phyloP scores from a whole-genome alignment of 2,797 vertebrate genomes.

The Fistularia tabacaria region DNA sequence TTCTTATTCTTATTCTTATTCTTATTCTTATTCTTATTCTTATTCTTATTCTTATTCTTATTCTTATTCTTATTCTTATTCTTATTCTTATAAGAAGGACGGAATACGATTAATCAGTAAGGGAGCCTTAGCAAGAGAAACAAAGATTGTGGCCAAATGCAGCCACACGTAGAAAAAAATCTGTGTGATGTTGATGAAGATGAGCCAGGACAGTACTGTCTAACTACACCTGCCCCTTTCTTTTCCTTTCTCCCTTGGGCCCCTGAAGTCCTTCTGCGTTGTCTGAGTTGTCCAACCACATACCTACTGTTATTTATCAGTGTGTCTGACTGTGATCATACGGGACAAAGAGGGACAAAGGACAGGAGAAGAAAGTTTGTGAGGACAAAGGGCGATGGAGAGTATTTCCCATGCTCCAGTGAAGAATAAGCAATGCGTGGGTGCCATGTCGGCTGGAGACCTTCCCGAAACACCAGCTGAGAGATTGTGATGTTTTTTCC shows the following conservation, averaged over 20 bases:
- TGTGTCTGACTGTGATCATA: constrained; percentile 6
- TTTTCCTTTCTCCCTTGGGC: constrained; percentile 29
- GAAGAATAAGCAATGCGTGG: constrained; percentile 9
- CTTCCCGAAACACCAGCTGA: constrained; percentile 19
- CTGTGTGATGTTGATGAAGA: constrained; percentile 37
- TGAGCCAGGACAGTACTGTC: constrained; percentile 48
- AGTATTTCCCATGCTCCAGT: constrained; percentile 2
- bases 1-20: too few relatives aligned
- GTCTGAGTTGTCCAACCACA: constrained; percentile 45
- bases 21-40: too few relatives aligned
- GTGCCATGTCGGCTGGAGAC: constrained; percentile 25
- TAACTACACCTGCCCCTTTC: constrained; percentile 54
- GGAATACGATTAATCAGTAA: too few relatives aligned
- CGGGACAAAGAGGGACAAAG: constrained; percentile 2
- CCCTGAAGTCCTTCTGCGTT: constrained; percentile 40
- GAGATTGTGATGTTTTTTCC: constrained; percentile 19
- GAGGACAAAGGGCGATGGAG: not conserved
- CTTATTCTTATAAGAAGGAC: too few relatives aligned
- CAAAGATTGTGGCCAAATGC: not conserved
- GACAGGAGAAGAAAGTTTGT: constrained; percentile 1
- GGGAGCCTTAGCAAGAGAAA: not conserved
- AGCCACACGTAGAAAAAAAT: constrained; percentile 13
- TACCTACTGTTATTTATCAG: constrained; percentile 44
- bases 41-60: too few relatives aligned
- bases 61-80: too few relatives aligned